Base-by-base conservation (phyloP, 1,140 invertebrate genomes). In the Drusus annulatus region DNA sequence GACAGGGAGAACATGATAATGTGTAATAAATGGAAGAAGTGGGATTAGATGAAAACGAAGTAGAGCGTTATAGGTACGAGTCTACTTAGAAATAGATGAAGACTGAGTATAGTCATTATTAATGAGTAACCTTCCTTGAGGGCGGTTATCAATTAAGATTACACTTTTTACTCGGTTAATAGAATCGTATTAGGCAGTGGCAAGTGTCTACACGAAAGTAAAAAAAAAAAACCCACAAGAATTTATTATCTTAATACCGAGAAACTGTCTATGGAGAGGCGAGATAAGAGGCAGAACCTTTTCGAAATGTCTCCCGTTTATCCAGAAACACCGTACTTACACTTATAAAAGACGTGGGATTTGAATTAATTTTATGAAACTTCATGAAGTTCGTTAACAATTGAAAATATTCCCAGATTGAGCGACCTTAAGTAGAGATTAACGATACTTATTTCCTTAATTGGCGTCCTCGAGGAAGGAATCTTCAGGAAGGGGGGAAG, bases 381-480 rank as follows among this genome's bases (percentile, higher is more conserved):
- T 65, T 25, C n/a, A n/a, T n/a, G n/a, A n/a, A 31, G 21, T 65
- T 65, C 23, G 62, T n/a, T 16, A 65, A 65, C 21, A 65, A 65
- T 25, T 65, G 62, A 65, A 65, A 65, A 65, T 25, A 65, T 65
- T 65, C 62, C 16, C 62, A 28, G 16, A 65, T 65, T 28, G 13
- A 31, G 62, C 25, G 23, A 2, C 62, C 36, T 28, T 65, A 28
- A 25, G 25, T n/a, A 7, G 62, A 31, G 62, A 65, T 65, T 65
- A 65, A 65, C 36, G 62, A 65, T 31, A 65, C 5, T 15, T 65
- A 65, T 65, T 65, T 65, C 62, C 62, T 36, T 65, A 65, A 65
- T 65, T 65, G 16, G n/a, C 21, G 62, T 13, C 62, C 62, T 21
- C 28, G 7, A 65, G 62, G 8, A 65, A 17, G 28, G 36, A 45